phyloP scores from a whole-genome alignment of 2,888 invertebrate species.

The Melitaea athalia region DNA sequence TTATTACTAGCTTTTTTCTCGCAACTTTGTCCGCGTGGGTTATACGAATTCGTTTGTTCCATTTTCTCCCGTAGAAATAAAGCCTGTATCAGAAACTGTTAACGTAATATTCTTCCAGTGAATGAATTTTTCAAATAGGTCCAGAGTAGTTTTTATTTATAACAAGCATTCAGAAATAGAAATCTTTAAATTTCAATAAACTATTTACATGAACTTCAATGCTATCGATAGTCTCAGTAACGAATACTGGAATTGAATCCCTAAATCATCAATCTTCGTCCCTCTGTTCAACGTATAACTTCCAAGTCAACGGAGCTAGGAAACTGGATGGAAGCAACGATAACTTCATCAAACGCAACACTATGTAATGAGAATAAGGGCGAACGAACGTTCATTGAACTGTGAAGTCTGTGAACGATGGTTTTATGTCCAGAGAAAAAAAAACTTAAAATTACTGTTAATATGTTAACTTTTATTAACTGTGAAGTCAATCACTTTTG shows the following conservation, averaged over 20 bases:
- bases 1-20: no score
- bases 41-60: no score
- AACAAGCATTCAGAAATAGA: no score
- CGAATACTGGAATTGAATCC: background rate
- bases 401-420: constrained; percentile 18
- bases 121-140: no score
- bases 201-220: no score
- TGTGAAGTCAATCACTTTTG: no score
- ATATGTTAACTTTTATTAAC: background rate
- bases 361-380: constrained; percentile 15
- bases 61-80: no score
- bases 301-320: constrained; percentile 6
- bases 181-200: no score
- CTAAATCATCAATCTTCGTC: background rate
- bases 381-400: constrained; percentile 20
- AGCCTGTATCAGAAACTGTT: no score
- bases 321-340: constrained; percentile 18
- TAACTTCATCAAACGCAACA: constrained; percentile 23
- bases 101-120: no score
- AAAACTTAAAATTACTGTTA: background rate
- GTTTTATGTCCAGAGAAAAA: constrained; percentile 5
- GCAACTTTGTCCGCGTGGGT: no score
- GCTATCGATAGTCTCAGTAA: background rate
- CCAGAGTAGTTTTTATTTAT: no score
- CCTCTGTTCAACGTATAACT: constrained; percentile 7